Evolutionary conservation across 2,797 vertebrate species (phyloP), one percentile per base, ranked within the genome.

Genomic region (Huso huso): DNA sequence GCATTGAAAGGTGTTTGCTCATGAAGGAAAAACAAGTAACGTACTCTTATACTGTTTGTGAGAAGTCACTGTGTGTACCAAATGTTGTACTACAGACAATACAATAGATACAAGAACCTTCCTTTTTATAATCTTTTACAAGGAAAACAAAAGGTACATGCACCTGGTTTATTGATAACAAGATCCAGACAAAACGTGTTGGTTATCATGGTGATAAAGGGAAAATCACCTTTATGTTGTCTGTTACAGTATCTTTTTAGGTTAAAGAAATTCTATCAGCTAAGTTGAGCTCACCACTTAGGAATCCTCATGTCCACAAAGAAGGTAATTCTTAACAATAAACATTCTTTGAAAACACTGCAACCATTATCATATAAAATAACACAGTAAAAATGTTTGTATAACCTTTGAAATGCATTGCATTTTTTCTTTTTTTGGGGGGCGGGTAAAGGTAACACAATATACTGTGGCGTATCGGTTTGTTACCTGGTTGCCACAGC

Each of bases 401-500:
- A 81, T 86, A 82, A 87, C 85, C 79, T 79, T 75, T 64, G 71
- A 74, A 73, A 74, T 75, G 82, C 81, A 78, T 74, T 18, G 68
- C 71, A 60, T 49, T 62, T 59, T 73, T 78, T 72, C 70, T 10
- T 65, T 64, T 62, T 78, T 74, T 81, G 75, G 80, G 73, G 74
- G 65, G 37, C 5, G 37, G 37, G 37, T 37, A 37, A 52, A 67
- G 62, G 9, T 81, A 88, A 85, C 69, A 13, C 72, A 76, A 88
- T 76, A 77, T 75, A 52, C 48, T 58, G 4, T 51, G 61, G 73
- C 71, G 69, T 68, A 69, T 75, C 75, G 77, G 67, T 73, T 83
- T 82, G 1, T 83, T 83, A 90, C 82, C 88, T 88, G 83, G 82
- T 86, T 78, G 82, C 85, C 83, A 81, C 58, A 73, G 84, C 82